Base-by-base conservation (phyloP, 1,140 invertebrate genomes). In the Berghia stephanieae region DNA sequence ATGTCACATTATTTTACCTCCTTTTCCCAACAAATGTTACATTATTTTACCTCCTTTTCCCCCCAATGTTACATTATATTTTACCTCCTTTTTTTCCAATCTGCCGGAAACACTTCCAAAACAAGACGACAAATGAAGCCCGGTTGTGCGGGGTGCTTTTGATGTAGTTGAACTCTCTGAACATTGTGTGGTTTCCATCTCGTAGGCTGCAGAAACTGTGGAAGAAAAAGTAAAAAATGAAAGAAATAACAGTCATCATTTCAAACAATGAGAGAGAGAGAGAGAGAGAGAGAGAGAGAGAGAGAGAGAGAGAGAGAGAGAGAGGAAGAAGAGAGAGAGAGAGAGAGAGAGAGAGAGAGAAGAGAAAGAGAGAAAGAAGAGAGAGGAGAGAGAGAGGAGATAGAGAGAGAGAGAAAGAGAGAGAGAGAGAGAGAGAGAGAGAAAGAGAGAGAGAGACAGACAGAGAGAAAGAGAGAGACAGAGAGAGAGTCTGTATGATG, bases 1-100 rank as follows among this genome's bases (percentile, higher is more conserved):
- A n/a, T n/a, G n/a, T n/a, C n/a, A n/a, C n/a, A n/a, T n/a, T n/a
- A n/a, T n/a, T n/a, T n/a, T n/a, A n/a, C n/a, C n/a, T n/a, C n/a
- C n/a, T n/a, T n/a, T n/a, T n/a, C n/a, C n/a, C n/a, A n/a, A n/a
- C n/a, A n/a, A n/a, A n/a, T n/a, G n/a, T n/a, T n/a, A n/a, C n/a
- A n/a, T n/a, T n/a, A n/a, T n/a, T n/a, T n/a, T n/a, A n/a, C n/a
- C n/a, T n/a, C n/a, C n/a, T n/a, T n/a, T n/a, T n/a, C n/a, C n/a
- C n/a, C n/a, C n/a, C n/a, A n/a, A n/a, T n/a, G n/a, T n/a, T n/a
- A n/a, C n/a, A n/a, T n/a, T n/a, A n/a, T n/a, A n/a, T n/a, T n/a
- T 73, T 81, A 89, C 89, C 89, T 86, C 88, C 88, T 83, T 87
- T 88, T 60, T 84, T 86, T 6, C 88, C 87, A 52, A 90, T 86